Percentiles rank a stretch among this genome's conserved stretches.
Conservation (phyloP, 2,113 vertebrate species). For the Saimiri boliviensis region DNA sequence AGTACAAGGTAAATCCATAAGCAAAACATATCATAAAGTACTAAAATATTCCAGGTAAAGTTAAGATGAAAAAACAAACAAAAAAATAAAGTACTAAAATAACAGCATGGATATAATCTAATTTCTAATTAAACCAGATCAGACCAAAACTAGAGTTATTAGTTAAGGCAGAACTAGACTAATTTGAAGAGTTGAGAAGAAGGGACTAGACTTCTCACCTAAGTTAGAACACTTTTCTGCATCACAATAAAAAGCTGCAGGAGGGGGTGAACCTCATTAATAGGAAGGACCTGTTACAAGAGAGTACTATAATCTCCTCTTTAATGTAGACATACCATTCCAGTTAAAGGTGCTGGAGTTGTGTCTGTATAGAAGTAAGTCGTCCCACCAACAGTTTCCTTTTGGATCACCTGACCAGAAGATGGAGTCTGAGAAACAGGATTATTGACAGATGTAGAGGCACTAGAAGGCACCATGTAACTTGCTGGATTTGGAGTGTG, state of each 20-base stretch:
- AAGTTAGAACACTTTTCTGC: neutral
- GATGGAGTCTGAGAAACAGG: slow-evolving; percentile 88
- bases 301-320: neutral
- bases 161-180: neutral
- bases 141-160: neutral
- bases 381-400: slow-evolving; percentile 98
- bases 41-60: neutral
- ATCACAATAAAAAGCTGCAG: neutral
- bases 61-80: no score
- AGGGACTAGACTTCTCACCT: neutral
- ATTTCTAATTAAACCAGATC: neutral
- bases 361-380: slow-evolving; percentile 99
- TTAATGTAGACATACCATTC: slow-evolving; percentile 90
- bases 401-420: slow-evolving; percentile 95
- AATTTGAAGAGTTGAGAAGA: neutral
- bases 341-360: slow-evolving; percentile 94
- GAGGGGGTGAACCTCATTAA: neutral
- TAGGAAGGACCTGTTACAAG: neutral
- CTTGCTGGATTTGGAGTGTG: slow-evolving; percentile 98
- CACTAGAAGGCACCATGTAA: slow-evolving; percentile 97
- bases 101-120: neutral
- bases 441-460: slow-evolving; percentile 88
- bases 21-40: neutral
- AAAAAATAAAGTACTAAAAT: neutral
- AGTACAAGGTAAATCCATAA: neutral